Percentiles rank a stretch among this genome's conserved stretches.
Conservation (phyloP, 2,888 invertebrate genomes). For the Pammene aurita region DNA sequence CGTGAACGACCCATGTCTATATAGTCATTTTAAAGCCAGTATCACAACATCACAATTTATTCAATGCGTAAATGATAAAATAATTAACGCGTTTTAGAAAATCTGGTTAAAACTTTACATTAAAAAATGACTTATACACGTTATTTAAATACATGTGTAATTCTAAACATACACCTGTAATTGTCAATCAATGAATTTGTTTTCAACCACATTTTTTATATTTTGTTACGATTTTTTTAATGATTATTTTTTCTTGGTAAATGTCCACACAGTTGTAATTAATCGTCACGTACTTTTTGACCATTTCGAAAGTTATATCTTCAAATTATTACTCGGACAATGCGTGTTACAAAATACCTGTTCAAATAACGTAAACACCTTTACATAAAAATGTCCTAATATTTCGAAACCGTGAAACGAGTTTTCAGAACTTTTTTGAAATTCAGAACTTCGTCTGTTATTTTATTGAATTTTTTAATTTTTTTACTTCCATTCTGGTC, state of each 20-base stretch:
- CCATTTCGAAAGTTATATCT: conserved; percentile 12
- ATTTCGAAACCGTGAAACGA: not conserved
- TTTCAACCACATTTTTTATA: not conserved
- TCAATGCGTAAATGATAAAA: too few relatives aligned
- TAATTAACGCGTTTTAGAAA: too few relatives aligned
- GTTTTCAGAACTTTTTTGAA: not conserved
- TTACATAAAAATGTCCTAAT: not conserved
- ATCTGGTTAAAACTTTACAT: too few relatives aligned
- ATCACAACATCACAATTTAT: too few relatives aligned
- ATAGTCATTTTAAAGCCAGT: too few relatives aligned
- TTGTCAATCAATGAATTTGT: too few relatives aligned
- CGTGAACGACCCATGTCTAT: too few relatives aligned
- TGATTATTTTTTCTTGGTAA: not conserved
- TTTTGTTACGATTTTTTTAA: not conserved
- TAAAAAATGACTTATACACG: too few relatives aligned
- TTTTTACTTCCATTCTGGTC: conserved; percentile 47
- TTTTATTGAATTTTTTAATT: conserved; percentile 49
- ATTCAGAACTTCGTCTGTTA: conserved; percentile 29
- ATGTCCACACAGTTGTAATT: not conserved
- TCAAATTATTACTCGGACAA: conserved; percentile 2
- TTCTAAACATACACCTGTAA: too few relatives aligned
- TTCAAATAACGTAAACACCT: not conserved
- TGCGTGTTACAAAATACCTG: not conserved
- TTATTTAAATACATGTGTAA: too few relatives aligned
- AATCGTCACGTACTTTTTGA: conserved; percentile 11